phyloP scores from a whole-genome alignment of 1,140 invertebrate species.

The Bradynema listronoti region DNA sequence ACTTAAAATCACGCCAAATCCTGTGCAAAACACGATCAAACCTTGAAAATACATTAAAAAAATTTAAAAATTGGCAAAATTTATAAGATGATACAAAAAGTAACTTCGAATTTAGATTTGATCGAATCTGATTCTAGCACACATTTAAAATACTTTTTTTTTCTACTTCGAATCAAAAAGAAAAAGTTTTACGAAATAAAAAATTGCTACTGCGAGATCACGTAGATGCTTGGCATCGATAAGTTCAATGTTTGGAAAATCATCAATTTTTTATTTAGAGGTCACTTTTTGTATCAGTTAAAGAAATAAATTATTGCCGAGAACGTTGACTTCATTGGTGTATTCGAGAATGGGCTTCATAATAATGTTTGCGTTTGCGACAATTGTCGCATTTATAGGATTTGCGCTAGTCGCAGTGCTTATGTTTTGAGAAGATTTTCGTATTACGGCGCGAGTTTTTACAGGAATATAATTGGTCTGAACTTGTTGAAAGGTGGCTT shows the following conservation, averaged over 20 bases:
- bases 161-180: too few species aligned
- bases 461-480: slow-evolving; percentile 46
- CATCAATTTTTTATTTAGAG: too few species aligned
- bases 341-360: slow-evolving; percentile 48
- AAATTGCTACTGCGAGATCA: too few species aligned
- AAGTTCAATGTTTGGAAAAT: too few species aligned
- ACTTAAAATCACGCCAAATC: slow-evolving; percentile 62
- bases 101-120: too few species aligned
- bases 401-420: background rate
- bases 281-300: background rate
- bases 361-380: slow-evolving; percentile 19
- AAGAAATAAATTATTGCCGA: slow-evolving; percentile 51
- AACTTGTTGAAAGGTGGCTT: slow-evolving; percentile 53
- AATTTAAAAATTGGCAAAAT: too few species aligned
- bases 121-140: too few species aligned
- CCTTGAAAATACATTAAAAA: slow-evolving; percentile 51
- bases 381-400: background rate
- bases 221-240: too few species aligned
- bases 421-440: slow-evolving; percentile 8
- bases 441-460: slow-evolving; percentile 16
- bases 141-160: too few species aligned
- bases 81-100: too few species aligned
- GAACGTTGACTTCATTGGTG: slow-evolving; percentile 60
- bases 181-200: too few species aligned
- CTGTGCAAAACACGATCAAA: slow-evolving; percentile 61